phyloP scores from a whole-genome alignment of 2,113 vertebrate species.

The Canis aureus region DNA sequence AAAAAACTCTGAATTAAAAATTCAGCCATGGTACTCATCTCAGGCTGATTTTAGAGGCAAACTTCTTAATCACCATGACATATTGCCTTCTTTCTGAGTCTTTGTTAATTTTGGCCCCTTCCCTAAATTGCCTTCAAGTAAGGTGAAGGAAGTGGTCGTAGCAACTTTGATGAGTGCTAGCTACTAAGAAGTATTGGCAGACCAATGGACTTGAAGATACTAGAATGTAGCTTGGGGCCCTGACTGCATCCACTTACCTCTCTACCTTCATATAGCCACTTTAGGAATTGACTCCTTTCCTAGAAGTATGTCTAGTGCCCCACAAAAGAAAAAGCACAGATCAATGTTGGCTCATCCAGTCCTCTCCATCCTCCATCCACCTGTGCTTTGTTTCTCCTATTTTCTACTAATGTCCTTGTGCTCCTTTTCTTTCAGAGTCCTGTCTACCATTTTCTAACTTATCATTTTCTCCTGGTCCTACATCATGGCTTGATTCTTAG shows the following conservation, averaged over 20 bases:
- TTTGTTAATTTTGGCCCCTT: neutral
- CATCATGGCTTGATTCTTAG: neutral
- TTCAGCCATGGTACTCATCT: neutral
- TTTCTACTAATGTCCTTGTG: neutral
- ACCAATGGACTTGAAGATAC: neutral
- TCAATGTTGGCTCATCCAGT: neutral
- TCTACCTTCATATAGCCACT: neutral
- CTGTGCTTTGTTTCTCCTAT: neutral
- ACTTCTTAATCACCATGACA: neutral
- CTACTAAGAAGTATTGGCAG: neutral
- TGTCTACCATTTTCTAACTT: neutral
- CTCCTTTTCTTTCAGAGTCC: neutral
- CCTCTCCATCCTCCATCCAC: neutral
- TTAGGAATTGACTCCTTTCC: neutral
- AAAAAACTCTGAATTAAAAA: neutral
- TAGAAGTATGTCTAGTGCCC: neutral
- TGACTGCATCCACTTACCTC: neutral
- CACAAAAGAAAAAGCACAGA: neutral
- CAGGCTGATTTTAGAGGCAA: neutral
- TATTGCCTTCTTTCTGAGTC: neutral
- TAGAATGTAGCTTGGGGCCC: neutral
- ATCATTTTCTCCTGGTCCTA: neutral
- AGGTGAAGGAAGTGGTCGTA: neutral
- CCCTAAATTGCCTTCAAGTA: neutral
- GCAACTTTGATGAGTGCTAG: neutral